Base-by-base conservation (phyloP, 23 tunicate genomes). In the Diplosoma virens region DNA sequence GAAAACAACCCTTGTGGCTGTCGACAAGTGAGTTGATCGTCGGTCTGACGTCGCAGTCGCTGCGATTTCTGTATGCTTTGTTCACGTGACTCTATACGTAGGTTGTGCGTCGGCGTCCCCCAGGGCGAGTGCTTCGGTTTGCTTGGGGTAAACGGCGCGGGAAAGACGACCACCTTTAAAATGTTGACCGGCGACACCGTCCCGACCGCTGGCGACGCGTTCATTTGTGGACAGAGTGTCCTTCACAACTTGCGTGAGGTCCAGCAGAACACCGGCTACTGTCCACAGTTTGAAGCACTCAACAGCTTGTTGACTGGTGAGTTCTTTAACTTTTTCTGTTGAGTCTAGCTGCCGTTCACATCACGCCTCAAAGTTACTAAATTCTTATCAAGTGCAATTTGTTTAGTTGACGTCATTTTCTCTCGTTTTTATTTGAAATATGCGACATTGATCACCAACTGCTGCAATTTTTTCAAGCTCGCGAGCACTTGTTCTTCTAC, bases 71-170 rank as follows among this genome's bases (percentile, higher is more conserved):
- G n/a, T n/a, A n/a, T n/a, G n/a, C n/a, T n/a, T n/a, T n/a, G n/a
- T n/a, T n/a, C n/a, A n/a, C n/a, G n/a, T 16, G 16, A 45, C 52
- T 45, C 16, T 45, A 16, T 71, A 35, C 23, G 30, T 75, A 92
- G 97, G 28, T 79, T 92, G 85, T 73, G 74, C 33, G 84, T 92
- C 46, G 97, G 91, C 11, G 95, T 94, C 1, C 84, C 95, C 2
- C 71, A 66, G 25, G 99, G 95, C 33, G 99, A 94, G 64, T 94
- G 99, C 71, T 94, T 94, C 69, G 99, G 99, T 1, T 82, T 94
- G 46, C 83, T 94, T 14, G 99, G 99, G 1, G 95, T 94, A 14
- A 94, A 94, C 60, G 99, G 99, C 3, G 99, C 99, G 3, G 99
- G 99, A 16, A 94, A 94, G 47, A 93, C 98, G n/a, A 93, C 98